Evolutionary conservation across 2,888 invertebrate species (phyloP), one percentile per base, ranked within the genome.

Genomic region (Machimus rusticus): DNA sequence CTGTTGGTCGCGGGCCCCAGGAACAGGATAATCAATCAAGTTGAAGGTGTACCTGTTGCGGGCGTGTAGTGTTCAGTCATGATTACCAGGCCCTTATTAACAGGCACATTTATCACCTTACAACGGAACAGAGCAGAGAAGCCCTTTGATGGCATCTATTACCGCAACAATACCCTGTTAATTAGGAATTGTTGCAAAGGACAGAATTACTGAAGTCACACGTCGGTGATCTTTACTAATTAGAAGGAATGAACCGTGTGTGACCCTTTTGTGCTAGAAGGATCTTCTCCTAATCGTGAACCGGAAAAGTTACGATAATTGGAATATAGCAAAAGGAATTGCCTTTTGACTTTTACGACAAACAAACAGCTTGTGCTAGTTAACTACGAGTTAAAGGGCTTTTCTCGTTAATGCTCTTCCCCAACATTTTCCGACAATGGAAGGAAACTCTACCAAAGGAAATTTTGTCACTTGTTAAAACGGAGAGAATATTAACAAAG

Each of bases 21-120:
- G 37, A 76, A 76, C 19, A 39, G 39, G 78, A 39, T 78, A 78
- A 78, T 78, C 78, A 78, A 78, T 78, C 78, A 78, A 78, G 78
- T 43, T 46, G 23, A 78, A 39, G 39, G 46, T 74, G 12, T 78
- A 78, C 78, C 78, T 78, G 78, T 78, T 78, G 78, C 78, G n/a
- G 37, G 19, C 16, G 78, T 78, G 23, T 46, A 46, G 78, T 78
- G 43, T 78, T 78, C 43, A n/a, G 39, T 46, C 78, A 78, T 43
- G 43, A 78, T 78, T 78, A 78, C 43, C 16, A 78, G 39, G 78
- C 28, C 78, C 78, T 46, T 78, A 66, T 66, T 66, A 66, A 23
- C 66, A 23, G 66, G 12, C 66, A 66, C 66, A 66, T 66, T 66
- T 66, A 66, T 66, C 66, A 66, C 66, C 66, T 66, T 66, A 66